Conservation (phyloP, 2,888 invertebrate species). For the Ophion slaviceki region DNA sequence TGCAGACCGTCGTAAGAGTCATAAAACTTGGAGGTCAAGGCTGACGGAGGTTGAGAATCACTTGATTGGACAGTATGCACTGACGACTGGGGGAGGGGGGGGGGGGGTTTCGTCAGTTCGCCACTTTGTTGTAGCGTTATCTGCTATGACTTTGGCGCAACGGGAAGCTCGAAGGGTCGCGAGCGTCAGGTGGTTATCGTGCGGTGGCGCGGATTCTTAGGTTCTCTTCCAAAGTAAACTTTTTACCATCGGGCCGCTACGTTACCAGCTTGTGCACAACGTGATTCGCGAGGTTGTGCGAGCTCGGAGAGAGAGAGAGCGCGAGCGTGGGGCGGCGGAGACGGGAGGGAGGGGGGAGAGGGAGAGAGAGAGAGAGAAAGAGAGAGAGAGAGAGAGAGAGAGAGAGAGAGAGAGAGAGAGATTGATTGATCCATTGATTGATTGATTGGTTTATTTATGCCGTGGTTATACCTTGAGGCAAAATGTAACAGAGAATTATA, state of each 20-base stretch:
- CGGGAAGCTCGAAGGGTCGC: constrained; percentile 41
- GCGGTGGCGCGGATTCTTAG: constrained; percentile 44
- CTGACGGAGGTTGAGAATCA: constrained; percentile 55
- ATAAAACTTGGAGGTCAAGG: constrained; percentile 55
- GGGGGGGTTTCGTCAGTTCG: constrained; percentile 4
- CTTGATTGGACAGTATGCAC: constrained; percentile 1
- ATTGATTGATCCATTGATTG: no score
- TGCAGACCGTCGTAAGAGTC: constrained; percentile 39
- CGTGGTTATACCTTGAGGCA: no score
- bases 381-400: no score
- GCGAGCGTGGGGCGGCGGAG: background rate
- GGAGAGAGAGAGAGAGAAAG: rapidly evolving
- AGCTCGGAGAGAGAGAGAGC: background rate
- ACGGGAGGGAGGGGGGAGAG: no score
- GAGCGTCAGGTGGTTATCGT: constrained; percentile 48
- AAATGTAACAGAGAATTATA: no score
- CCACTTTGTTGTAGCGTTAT: constrained; percentile 63
- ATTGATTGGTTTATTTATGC: no score
- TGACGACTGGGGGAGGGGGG: background rate
- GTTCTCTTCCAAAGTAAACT: constrained; percentile 45
- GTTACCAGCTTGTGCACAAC: constrained; percentile 66
- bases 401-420: no score
- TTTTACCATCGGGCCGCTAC: constrained; percentile 67
- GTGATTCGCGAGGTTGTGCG: constrained; percentile 17
- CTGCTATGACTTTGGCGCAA: constrained; percentile 54